Evolutionary conservation across 2,888 invertebrate genomes (phyloP), one percentile per base, ranked within the genome.

Genomic region (Anorthoa munda): DNA sequence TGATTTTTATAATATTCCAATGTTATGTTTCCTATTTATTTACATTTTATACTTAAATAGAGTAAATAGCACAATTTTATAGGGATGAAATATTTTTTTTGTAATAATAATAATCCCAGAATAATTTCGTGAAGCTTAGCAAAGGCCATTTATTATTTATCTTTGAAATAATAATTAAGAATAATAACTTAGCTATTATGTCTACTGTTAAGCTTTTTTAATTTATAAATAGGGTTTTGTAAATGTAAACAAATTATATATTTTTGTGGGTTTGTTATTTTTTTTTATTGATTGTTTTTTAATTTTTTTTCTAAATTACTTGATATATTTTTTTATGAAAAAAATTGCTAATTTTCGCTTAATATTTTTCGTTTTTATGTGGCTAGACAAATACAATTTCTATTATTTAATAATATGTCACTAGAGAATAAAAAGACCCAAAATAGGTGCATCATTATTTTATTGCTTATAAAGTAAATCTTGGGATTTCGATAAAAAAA

Each of bases 11-110:
- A 77, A 21, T 50, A 21, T 39, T 39, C 39, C 39, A 31, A 31
- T 31, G 9, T 39, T 39, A 4, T 56, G 15, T 48, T 75, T 63
- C 26, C 11, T 59, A 55, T 63, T 63, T 58, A 75, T 75, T 76
- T 39, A 12, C 18, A 23, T 59, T 63, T 61, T 45, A 11, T 64
- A 21, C 59, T 46, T 59, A 58, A n/a, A 46, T 75, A 77, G 46
- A 51, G 1, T 60, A 31, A 68, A 58, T 79, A 79, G 66, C 80
- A 66, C 73, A 83, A 83, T 83, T 83, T 31, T 56, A 13, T 55
- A 55, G 18, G 15, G 2, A 63, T 17, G 11, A 61, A 58, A 31
- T 77, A 60, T 50, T 51, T 51, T 1, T 21, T 76, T 18, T 13
- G 5, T 39, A 50, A 53, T 21, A 21, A 69, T 23, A 2, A 15